These are phyloP conservation scores for Philopedon plagiatum DNA, from an alignment of 2,888 invertebrate species.

Conservation along the genomic window DNA sequence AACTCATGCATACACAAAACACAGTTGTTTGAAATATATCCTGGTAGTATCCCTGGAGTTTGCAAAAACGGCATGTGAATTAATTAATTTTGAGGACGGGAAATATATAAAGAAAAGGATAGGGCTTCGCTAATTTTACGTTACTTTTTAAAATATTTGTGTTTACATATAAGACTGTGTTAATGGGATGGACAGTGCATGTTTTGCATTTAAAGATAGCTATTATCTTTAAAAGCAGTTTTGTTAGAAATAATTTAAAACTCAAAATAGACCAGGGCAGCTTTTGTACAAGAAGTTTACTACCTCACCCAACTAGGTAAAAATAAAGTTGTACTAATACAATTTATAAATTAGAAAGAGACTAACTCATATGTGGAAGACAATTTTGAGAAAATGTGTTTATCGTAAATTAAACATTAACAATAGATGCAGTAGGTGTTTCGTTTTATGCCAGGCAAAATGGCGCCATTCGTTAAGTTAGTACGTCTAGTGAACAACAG, in stretches of 20 bases:
- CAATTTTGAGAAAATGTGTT: too few species aligned
- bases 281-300: too few species aligned
- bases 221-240: background rate
- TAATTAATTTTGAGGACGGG: slow-evolving; percentile 8
- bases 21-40: slow-evolving; percentile 33
- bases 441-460: too few species aligned
- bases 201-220: slow-evolving; percentile 19
- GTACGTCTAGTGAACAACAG: too few species aligned
- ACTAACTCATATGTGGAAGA: too few species aligned
- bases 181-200: slow-evolving; percentile 43
- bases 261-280: too few species aligned
- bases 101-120: slow-evolving; percentile 6
- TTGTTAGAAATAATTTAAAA: slow-evolving; percentile 6
- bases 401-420: too few species aligned
- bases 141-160: slow-evolving; percentile 4
- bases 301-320: too few species aligned
- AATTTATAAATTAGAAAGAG: too few species aligned
- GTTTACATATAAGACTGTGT: slow-evolving; percentile 31
- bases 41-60: slow-evolving; percentile 44
- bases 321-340: too few species aligned
- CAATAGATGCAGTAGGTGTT: too few species aligned
- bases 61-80: slow-evolving; percentile 49
- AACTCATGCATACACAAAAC: slow-evolving; percentile 63
- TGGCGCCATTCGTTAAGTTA: too few species aligned
- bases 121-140: background rate